A percentile compares a stretch with the other conserved stretches of the same genome.
These are phyloP conservation scores for Pogonocherus hispidulus DNA, from an alignment of 2,888 invertebrate genomes.

Conservation along the genomic window DNA sequence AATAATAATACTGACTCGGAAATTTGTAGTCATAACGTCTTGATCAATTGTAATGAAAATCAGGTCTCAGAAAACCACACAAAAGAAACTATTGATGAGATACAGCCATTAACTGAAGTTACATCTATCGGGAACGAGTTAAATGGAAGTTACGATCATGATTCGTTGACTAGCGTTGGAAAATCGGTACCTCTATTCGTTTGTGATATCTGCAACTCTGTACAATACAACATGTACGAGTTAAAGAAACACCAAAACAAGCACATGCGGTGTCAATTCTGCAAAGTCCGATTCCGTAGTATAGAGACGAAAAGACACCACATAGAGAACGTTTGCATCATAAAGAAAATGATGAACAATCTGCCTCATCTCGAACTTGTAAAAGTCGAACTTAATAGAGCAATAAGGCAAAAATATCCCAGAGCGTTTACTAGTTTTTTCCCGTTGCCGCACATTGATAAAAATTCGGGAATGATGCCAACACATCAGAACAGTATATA, in stretches of 20 bases:
- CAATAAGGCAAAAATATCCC: slow-evolving; percentile 43
- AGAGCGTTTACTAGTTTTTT: slow-evolving; percentile 38
- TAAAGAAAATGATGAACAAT: slow-evolving; percentile 43
- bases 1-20: too few relatives aligned
- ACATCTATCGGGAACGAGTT: too few relatives aligned
- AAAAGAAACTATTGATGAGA: too few relatives aligned
- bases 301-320: slow-evolving; percentile 45
- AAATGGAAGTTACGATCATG: too few relatives aligned
- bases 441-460: neutral
- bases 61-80: too few relatives aligned
- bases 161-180: neutral
- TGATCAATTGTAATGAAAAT: too few relatives aligned
- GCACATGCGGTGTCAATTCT: slow-evolving; percentile 53
- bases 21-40: too few relatives aligned
- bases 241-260: slow-evolving; percentile 45
- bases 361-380: slow-evolving; percentile 36
- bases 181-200: slow-evolving; percentile 25
- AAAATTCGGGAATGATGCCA: neutral
- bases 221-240: slow-evolving; percentile 42
- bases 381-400: slow-evolving; percentile 44
- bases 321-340: slow-evolving; percentile 40
- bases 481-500: neutral
- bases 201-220: slow-evolving; percentile 49
- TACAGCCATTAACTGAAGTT: too few relatives aligned
- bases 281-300: slow-evolving; percentile 45